Evolutionary conservation across 2,888 invertebrate species (phyloP), one percentile per base, ranked within the genome.

Genomic region (Noctua pronuba): DNA sequence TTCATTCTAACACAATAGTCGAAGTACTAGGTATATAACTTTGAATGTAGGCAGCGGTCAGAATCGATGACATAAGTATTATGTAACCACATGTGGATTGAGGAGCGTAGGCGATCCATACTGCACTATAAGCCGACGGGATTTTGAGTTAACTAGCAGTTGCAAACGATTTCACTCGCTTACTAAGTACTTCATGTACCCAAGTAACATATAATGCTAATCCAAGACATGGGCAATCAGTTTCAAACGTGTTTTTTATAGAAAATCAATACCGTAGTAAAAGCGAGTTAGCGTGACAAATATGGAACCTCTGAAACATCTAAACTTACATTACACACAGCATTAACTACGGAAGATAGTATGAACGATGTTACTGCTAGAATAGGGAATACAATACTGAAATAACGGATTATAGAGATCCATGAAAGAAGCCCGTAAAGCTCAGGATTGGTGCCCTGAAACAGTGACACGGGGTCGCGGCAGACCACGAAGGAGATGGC

Each of bases 41-140:
- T 84, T 58, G 65, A 18, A 70, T 46, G 83, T 85, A 73, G 78
- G 82, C 60, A 82, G 87, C 55, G 83, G 80, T 80, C 78, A 83
- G 65, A 73, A 31, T 16, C n/a, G 77, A 84, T 86, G 86, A 86
- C 84, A 83, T 88, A 86, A 86, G 66, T n/a, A 62, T 86, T 88
- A 73, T 74, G 84, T 86, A 86, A 86, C 58, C 83, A 67, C 73
- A 68, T 77, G 68, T 73, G 68, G 55, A 67, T 35, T 46, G 35
- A 24, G 46, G n/a, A 24, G 79, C 38, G 80, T 84, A 55, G 80
- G 80, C 80, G 80, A 60, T 58, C 62, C 65, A 52, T 79, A 52
- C 28, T 35, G 10, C 28, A 31, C 75, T 28, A 21, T n/a, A 79
- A 76, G 21, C 44, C 21, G 52, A 31, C 11, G 28, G 24, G 38